Conservation (phyloP, 2,888 invertebrate genomes). For the Andrena trimmerana region DNA sequence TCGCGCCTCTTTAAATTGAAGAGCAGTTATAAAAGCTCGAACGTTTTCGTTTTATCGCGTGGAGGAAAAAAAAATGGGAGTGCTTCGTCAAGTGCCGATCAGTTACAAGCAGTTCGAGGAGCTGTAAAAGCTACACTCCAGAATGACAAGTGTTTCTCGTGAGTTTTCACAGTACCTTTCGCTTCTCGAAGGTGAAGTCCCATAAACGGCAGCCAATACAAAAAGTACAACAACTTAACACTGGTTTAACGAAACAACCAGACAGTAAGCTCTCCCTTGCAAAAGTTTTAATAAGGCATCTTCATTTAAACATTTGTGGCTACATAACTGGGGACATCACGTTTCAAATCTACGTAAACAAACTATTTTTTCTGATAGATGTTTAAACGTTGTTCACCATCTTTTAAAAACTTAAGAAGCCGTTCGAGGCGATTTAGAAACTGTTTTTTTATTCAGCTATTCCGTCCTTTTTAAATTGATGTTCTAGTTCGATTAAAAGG, state of each 20-base stretch:
- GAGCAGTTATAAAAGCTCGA: neutral
- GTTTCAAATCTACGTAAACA: neutral
- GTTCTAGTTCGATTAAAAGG: neutral
- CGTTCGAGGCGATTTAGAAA: neutral
- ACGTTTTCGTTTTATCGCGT: neutral
- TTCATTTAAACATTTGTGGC: neutral
- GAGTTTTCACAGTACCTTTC: neutral
- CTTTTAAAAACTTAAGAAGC: neutral
- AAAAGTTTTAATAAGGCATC: constrained; percentile 3
- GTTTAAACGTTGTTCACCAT: neutral
- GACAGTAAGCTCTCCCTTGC: neutral
- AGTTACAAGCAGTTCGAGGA: neutral
- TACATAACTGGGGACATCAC: neutral
- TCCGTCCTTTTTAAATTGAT: neutral
- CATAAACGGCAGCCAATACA: neutral
- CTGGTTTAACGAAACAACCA: neutral
- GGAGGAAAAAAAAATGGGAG: neutral
- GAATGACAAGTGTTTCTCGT: constrained; percentile 1
- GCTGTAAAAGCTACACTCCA: constrained; percentile 1
- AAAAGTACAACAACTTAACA: neutral
- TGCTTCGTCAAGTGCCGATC: constrained; percentile 15
- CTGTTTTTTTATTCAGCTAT: neutral
- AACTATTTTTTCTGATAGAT: neutral
- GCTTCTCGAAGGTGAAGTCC: neutral
- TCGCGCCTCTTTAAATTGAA: neutral